A percentile compares a stretch with the other conserved stretches of the same genome.
Evolutionary conservation across 2,113 vertebrate species (phyloP).

Genomic region (Oreotragus oreotragus): DNA sequence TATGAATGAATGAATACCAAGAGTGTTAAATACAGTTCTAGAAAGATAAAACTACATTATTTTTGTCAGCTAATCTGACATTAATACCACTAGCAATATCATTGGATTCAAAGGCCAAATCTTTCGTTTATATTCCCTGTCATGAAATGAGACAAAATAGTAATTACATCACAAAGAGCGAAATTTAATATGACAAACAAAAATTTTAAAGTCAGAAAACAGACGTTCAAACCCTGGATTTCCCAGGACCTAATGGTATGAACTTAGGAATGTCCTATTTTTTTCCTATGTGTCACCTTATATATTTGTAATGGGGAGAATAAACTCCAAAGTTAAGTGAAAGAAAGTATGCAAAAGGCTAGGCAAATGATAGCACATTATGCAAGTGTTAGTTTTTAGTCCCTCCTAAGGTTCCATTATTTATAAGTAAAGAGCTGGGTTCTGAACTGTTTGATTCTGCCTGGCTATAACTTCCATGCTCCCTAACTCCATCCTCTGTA

Average conservation of each 20-base stretch:
- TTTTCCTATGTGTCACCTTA: neutral
- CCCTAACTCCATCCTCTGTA: neutral
- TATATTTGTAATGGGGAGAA: neutral
- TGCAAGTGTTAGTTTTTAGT: neutral
- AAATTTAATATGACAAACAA: neutral
- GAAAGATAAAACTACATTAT: neutral
- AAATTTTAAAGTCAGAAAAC: neutral
- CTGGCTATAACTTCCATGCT: neutral
- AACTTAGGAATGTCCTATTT: neutral
- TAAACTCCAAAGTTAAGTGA: constrained; percentile 34
- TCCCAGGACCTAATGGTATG: neutral
- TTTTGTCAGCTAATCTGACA: neutral
- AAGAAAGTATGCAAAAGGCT: neutral
- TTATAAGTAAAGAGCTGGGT: neutral
- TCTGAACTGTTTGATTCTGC: neutral
- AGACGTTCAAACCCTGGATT: neutral
- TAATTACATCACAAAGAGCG: neutral
- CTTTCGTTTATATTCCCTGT: neutral
- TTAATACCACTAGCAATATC: neutral
- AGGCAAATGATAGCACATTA: neutral
- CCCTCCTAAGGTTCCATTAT: neutral
- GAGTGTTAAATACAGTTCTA: neutral
- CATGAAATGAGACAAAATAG: neutral
- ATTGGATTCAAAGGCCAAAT: neutral
- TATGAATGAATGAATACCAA: neutral